These are phyloP conservation scores for Urocyon cinereoargenteus DNA, from an alignment of 2,797 vertebrate species.

Conservation along the genomic window DNA sequence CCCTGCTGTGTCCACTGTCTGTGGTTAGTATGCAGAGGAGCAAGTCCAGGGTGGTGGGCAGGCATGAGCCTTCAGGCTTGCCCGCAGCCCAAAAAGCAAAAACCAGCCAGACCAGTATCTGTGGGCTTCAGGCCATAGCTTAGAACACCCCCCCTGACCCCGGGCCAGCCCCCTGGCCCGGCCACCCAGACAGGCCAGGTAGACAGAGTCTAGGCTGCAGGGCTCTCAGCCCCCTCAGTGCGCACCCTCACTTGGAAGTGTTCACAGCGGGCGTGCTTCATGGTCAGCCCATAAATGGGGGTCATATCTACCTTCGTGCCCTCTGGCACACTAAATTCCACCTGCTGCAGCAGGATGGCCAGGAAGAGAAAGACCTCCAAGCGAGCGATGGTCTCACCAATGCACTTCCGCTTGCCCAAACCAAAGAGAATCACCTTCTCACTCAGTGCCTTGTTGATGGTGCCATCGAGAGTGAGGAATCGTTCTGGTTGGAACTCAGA, in stretches of 20 bases:
- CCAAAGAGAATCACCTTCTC: conserved; percentile 94
- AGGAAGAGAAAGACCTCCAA: conserved; percentile 95
- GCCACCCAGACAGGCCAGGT: neutral
- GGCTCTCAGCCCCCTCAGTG: neutral
- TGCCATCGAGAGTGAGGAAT: conserved; percentile 90
- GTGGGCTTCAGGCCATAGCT: neutral
- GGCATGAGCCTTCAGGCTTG: neutral
- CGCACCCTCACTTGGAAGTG: conserved; percentile 87
- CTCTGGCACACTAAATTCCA: conserved; percentile 88
- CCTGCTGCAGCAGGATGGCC: conserved; percentile 92
- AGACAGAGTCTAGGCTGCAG: neutral
- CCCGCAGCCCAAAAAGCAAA: neutral
- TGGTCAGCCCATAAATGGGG: conserved; percentile 93
- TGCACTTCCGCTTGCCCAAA: conserved; percentile 94
- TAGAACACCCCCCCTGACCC: neutral
- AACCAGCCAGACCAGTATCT: neutral
- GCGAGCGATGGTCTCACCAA: conserved; percentile 93
- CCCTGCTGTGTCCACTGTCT: neutral
- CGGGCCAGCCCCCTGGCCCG: neutral
- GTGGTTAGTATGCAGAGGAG: neutral
- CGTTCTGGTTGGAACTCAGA: conserved; percentile 92
- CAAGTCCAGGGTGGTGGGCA: neutral
- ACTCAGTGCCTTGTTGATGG: conserved; percentile 86
- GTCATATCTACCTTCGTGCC: conserved; percentile 91
- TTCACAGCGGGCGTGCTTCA: conserved; percentile 93